Evolutionary conservation across 2,888 invertebrate species (phyloP).

Genomic region (Leptinotarsa haldemani): DNA sequence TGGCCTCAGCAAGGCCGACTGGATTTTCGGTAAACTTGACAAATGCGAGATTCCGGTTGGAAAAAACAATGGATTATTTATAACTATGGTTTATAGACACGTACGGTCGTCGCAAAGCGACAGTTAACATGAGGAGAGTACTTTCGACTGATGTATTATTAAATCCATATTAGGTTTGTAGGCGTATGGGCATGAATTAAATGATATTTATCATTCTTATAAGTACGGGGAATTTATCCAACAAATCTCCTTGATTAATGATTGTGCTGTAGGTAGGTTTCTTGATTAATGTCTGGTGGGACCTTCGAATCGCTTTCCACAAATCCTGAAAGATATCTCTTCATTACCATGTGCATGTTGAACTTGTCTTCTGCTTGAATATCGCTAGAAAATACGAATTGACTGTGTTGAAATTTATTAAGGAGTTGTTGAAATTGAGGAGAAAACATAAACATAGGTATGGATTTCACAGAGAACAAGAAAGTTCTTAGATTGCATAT

Average conservation of each 20-base stretch:
- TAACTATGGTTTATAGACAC: slow-evolving; percentile 27
- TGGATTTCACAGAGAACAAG: no score
- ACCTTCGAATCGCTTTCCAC: slow-evolving; percentile 2
- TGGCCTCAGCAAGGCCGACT: slow-evolving; percentile 56
- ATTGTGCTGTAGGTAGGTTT: slow-evolving; percentile 7
- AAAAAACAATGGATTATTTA: slow-evolving; percentile 54
- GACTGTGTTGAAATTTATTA: no score
- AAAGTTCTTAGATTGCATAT: no score
- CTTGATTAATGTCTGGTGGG: background rate
- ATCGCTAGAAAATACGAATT: no score
- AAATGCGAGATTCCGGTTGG: slow-evolving; percentile 51
- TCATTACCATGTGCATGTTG: background rate
- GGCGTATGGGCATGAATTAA: slow-evolving; percentile 8
- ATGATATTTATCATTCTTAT: slow-evolving; percentile 18
- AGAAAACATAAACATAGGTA: no score
- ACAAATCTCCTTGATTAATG: slow-evolving; percentile 15
- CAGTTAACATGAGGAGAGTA: background rate
- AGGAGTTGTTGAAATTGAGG: no score
- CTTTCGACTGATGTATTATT: slow-evolving; percentile 8
- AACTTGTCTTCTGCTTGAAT: background rate
- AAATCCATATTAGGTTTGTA: slow-evolving; percentile 13
- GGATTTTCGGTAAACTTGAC: slow-evolving; percentile 55
- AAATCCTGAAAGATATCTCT: slow-evolving; percentile 14
- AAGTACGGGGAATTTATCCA: slow-evolving; percentile 15
- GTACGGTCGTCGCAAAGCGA: slow-evolving; percentile 4